phyloP scores from a whole-genome alignment of 2,113 vertebrate species.

The Danionella cerebrum region DNA sequence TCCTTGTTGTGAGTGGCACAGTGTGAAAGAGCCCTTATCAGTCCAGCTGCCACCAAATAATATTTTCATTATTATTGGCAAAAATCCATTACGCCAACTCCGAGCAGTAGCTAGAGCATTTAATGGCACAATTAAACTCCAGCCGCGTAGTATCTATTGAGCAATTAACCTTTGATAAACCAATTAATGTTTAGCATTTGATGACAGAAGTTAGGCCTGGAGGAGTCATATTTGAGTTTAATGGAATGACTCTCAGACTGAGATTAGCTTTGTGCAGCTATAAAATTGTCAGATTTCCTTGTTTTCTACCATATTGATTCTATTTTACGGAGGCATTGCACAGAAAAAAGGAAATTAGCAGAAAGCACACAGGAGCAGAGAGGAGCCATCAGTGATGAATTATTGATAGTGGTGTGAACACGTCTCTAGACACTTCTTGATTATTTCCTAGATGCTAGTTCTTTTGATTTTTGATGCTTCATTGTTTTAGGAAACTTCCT shows the following conservation, averaged over 20 bases:
- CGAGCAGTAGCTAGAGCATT: constrained; percentile 49
- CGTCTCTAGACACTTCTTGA: constrained; percentile 22
- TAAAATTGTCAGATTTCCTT: constrained; percentile 47
- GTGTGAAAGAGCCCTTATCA: constrained; percentile 23
- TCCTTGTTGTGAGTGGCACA: neutral
- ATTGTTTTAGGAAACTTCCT: constrained; percentile 1
- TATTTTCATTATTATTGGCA: constrained; percentile 52
- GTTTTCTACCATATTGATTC: constrained; percentile 54
- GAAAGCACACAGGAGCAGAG: constrained; percentile 14
- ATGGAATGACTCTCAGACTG: constrained; percentile 49
- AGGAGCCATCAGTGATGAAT: constrained; percentile 25
- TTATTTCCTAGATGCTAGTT: constrained; percentile 17
- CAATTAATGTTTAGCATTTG: constrained; percentile 65
- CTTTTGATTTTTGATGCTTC: constrained; percentile 10
- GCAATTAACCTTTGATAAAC: constrained; percentile 72
- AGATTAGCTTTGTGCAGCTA: constrained; percentile 52
- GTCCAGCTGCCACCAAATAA: constrained; percentile 40
- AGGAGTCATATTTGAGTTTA: constrained; percentile 58
- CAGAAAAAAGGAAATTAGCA: constrained; percentile 32
- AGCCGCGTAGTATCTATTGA: constrained; percentile 57
- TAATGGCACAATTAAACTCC: constrained; percentile 66
- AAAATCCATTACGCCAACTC: constrained; percentile 53
- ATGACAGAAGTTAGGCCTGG: constrained; percentile 60
- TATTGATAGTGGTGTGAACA: constrained; percentile 22
- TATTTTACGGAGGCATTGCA: constrained; percentile 40